Conservation (phyloP, 2,888 invertebrate species). For the Tetheella fluctuosa region DNA sequence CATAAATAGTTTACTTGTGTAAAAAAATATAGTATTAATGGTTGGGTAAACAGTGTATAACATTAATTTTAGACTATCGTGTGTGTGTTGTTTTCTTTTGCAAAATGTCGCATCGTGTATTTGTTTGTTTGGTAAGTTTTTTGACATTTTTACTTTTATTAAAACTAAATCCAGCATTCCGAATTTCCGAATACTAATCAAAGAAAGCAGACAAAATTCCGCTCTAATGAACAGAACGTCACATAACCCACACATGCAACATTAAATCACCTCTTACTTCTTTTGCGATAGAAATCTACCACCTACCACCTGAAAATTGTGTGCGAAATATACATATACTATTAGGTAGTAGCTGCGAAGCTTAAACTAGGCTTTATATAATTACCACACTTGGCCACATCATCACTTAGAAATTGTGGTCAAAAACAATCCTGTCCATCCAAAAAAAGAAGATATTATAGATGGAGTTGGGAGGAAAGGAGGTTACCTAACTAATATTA, state of each 20-base stretch:
- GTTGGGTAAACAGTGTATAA: conserved; percentile 47
- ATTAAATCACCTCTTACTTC: no score
- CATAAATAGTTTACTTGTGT: no score
- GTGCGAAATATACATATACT: no score
- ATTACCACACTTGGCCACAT: no score
- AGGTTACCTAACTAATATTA: background rate
- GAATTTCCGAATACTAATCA: background rate
- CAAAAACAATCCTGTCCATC: no score
- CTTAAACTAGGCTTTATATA: no score
- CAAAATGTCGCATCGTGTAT: conserved; percentile 46
- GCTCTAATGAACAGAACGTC: background rate
- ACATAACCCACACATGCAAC: background rate
- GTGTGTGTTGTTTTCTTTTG: conserved; percentile 36
- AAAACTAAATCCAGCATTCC: background rate
- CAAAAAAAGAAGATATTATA: no score
- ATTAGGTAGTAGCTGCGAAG: no score
- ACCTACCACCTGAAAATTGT: no score
- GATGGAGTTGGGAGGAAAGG: no score
- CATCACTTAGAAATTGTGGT: no score
- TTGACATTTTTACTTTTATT: background rate
- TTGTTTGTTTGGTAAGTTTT: conserved; percentile 55
- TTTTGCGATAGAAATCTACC: no score
- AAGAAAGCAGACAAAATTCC: background rate
- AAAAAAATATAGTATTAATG: conserved; percentile 27
- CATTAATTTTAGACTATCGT: conserved; percentile 36